These are phyloP conservation scores for Aspidiotus rigidus DNA, from an alignment of 2,888 invertebrate genomes.

Conservation along the genomic window DNA sequence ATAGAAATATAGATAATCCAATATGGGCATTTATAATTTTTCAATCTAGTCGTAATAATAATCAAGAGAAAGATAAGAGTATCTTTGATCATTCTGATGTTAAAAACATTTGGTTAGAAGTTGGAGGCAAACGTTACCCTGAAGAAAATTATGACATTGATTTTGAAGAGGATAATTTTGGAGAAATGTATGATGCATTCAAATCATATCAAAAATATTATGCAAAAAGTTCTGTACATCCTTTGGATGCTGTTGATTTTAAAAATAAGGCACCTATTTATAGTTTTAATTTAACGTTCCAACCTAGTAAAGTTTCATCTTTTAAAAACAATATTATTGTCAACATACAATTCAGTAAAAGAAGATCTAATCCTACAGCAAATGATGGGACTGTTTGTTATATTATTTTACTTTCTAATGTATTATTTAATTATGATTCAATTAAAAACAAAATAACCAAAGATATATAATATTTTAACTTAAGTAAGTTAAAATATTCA, in stretches of 20 bases:
- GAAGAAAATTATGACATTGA: background rate
- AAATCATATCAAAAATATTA: background rate
- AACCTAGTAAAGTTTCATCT: no score
- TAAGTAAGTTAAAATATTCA: no score
- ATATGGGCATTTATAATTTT: background rate
- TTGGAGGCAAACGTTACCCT: background rate
- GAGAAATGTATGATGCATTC: no score
- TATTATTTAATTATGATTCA: background rate
- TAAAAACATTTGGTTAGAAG: background rate
- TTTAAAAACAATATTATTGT: no score
- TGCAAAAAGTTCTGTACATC: background rate
- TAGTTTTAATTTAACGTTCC: no score
- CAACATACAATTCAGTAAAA: no score
- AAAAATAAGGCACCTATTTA: no score
- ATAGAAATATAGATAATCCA: constrained; percentile 1
- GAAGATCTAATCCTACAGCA: background rate
- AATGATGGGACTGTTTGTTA: background rate
- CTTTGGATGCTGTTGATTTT: background rate
- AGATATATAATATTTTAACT: background rate
- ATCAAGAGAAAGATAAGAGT: background rate
- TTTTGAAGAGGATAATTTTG: no score
- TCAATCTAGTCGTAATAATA: background rate
- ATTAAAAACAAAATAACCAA: background rate
- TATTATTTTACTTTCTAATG: background rate
- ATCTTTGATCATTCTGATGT: background rate